Base-by-base conservation (phyloP, 2,888 invertebrate species). In the Amphipoea oculea region DNA sequence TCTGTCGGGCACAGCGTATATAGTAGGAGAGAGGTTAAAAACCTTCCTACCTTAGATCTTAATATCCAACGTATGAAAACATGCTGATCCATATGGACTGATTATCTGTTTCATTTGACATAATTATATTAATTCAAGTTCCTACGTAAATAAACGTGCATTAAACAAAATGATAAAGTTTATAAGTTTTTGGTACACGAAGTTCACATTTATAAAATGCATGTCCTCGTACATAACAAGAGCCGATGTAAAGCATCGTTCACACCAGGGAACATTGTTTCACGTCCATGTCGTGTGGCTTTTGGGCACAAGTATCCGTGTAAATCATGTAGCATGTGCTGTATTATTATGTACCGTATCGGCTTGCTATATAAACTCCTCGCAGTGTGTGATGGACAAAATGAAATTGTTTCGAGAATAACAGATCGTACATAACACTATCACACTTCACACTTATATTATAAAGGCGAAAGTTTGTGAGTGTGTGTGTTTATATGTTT, bases 311-410 rank as follows among this genome's bases (percentile, higher is more conserved):
- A 63, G 72, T 79, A 72, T 51, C 57, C 63, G 23, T 84, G 72
- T 82, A 82, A 79, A 80, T 80, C 63, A 79, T 79, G 82, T 84
- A 83, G 14, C 66, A 70, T 78, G 36, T 84, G 84, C 29, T 65
- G n/a, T 68, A 65, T 29, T 66, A 67, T 48, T 42, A 68, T 57
- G 62, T 82, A 48, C 17, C 4, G 12, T 68, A 45, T 14, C 14
- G 40, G 5, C 23, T 62, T 54, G 17, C 9, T 65, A 66, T 66
- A 20, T 36, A 17, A 0, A 36, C 1, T 36, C 14, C 9, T 62
- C 7, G n/a, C 42, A 54, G 23, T 12, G 29, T 14, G 20, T 4
- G 12, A 40, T n/a, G 14, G 23, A 74, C 12, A 62, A 45, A 36
- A 36, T 12, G n/a, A 11, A 9, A 14, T 36, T n/a, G 0, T 67